These are phyloP conservation scores for Anodontia alba DNA, from an alignment of 2,888 invertebrate species.

Conservation along the genomic window DNA sequence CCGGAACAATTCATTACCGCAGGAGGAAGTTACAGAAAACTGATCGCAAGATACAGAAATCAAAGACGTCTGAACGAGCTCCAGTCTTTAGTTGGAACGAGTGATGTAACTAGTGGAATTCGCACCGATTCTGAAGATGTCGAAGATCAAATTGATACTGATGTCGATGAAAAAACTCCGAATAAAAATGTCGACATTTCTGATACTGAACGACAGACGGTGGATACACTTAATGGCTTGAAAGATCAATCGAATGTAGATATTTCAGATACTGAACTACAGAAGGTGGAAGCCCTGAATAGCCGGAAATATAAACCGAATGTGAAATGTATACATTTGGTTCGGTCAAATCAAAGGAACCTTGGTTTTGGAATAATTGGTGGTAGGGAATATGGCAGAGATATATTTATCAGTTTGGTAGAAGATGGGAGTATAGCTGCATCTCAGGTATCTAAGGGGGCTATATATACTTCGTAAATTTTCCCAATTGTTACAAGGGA, in stretches of 20 bases:
- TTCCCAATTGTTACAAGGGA: too few relatives aligned
- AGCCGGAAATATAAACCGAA: background rate
- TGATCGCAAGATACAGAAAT: background rate
- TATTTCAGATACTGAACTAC: too few relatives aligned
- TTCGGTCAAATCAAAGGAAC: conserved; percentile 42
- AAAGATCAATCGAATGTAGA: background rate
- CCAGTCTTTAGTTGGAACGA: conserved; percentile 42
- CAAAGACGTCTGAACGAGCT: conserved; percentile 26
- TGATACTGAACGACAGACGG: too few relatives aligned
- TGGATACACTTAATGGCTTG: background rate
- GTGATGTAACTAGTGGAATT: conserved; percentile 55
- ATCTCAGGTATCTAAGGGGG: conserved; percentile 62
- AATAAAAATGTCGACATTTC: too few relatives aligned
- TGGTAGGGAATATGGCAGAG: conserved; percentile 68
- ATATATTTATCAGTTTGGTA: conserved; percentile 61
- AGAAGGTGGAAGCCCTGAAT: background rate
- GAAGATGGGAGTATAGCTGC: conserved; percentile 68
- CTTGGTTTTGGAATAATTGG: conserved; percentile 68
- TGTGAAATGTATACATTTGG: background rate
- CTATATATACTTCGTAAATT: too few relatives aligned
- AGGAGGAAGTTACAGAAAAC: background rate
- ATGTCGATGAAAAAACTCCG: conserved; percentile 20
- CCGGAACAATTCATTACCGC: background rate
- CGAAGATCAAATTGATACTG: conserved; percentile 22
- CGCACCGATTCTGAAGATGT: conserved; percentile 48